Base-by-base conservation (phyloP, 1,140 invertebrate species). In the Antheraea pernyi region DNA sequence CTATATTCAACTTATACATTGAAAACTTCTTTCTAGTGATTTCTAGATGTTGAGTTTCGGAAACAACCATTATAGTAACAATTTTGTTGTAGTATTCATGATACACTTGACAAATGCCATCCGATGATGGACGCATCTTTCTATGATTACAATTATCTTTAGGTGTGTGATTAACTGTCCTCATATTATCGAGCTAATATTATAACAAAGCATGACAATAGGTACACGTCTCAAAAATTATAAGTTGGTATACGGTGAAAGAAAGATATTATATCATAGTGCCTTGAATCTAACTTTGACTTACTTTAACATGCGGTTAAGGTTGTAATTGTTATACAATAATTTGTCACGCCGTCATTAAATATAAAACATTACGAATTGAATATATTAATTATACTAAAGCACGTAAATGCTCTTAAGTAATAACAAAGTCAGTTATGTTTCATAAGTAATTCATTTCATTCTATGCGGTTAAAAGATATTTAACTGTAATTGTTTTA, bases 291-390 rank as follows among this genome's bases (percentile, higher is more conserved):
- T 53, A 16, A 13, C 46, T 53, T 53, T 53, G 46, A 11, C 13
- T 53, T 6, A 53, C 10, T 53, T 53, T 53, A 53, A 65, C 59
- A 36, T 65, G 19, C 37, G 59, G 53, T 67, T 67, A 62, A 58
- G 65, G 62, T 48, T 63, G 46, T 13, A 16, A 53, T 53, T 16
- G 46, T 53, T 53, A 13, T 53, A 53, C 39, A 53, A 53, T 53
- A 53, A 53, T 53, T 53, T 53, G 46, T 53, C 46, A 53, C 13
- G 46, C 6, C 7, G 13, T 16, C 46, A 53, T 53, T 53, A n/a
- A 53, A 53, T 16, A 6, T n/a, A 10, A 42, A 16, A 6, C 16
- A n/a, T 16, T 53, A 53, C 10, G 46, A 53, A 53, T 16, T 53
- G 46, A 16, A 53, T 16, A 53, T 53, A 53, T 53, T 53, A 53